Evolutionary conservation across 2,888 invertebrate species (phyloP), one percentile per base, ranked within the genome.

Genomic region (Athetis lepigone): DNA sequence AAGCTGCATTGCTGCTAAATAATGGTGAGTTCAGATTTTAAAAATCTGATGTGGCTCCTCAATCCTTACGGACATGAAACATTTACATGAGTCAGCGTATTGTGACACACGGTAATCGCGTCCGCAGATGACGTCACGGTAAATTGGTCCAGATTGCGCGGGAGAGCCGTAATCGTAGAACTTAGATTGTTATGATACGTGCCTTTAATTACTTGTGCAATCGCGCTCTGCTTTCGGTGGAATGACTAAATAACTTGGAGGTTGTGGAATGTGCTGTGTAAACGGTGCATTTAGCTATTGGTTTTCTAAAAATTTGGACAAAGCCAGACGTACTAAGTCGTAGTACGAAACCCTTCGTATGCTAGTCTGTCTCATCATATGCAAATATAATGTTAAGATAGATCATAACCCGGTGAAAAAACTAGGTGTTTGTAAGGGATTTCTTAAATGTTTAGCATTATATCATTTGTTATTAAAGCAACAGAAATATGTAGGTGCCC

Each of bases 1-100:
- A n/a, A n/a, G n/a, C n/a, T n/a, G n/a, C n/a, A n/a, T n/a, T n/a
- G n/a, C n/a, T n/a, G n/a, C n/a, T n/a, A n/a, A n/a, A n/a, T n/a
- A n/a, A n/a, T n/a, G n/a, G n/a, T n/a, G n/a, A n/a, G n/a, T n/a
- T n/a, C n/a, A n/a, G n/a, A n/a, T n/a, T n/a, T n/a, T n/a, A n/a
- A n/a, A n/a, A n/a, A n/a, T n/a, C n/a, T n/a, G n/a, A n/a, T n/a
- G n/a, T n/a, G n/a, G n/a, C n/a, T n/a, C n/a, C n/a, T n/a, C n/a
- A n/a, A n/a, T n/a, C n/a, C n/a, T n/a, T n/a, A n/a, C n/a, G n/a
- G 72, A 65, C 60, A 74, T 70, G 71, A 78, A 75, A 76, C 80
- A 78, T 80, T 81, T 80, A 81, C 66, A 73, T 80, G 81, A 81
- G 52, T 81, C 64, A 81, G 79, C 75, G 63, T 47, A 74, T 78